A percentile compares a stretch with the other conserved stretches of the same genome.
phyloP scores from a whole-genome alignment of 2,888 invertebrate species.

The Ametastegia equiseti region DNA sequence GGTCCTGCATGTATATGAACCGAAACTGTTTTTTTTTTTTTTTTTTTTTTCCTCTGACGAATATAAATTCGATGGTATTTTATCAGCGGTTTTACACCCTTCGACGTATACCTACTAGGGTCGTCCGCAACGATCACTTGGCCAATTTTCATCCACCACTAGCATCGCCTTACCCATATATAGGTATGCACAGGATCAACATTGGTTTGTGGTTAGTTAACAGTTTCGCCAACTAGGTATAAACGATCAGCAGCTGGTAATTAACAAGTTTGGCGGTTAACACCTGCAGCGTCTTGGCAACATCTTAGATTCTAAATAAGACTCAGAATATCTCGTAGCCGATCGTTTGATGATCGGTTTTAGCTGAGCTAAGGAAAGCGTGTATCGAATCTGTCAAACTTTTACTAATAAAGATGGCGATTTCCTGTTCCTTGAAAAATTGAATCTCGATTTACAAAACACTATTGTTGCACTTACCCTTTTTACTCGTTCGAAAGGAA shows the following conservation, averaged over 20 bases:
- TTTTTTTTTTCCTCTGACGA: not conserved
- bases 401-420: not conserved
- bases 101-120: too few species aligned
- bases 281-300: not conserved
- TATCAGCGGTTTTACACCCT: too few species aligned
- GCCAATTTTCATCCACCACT: not conserved
- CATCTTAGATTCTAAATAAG: not conserved
- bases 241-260: not conserved
- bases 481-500: slow-evolving; percentile 94
- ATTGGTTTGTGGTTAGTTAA: not conserved
- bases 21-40: not conserved
- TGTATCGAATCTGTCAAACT: not conserved
- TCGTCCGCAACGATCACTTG: too few species aligned
- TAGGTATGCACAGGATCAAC: not conserved
- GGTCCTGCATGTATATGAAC: not conserved
- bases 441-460: too few species aligned
- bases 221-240: not conserved
- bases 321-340: too few species aligned
- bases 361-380: not conserved
- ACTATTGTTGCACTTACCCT: slow-evolving; percentile 80
- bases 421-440: not conserved
- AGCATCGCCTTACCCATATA: not conserved
- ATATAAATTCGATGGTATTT: too few species aligned
- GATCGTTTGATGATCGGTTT: not conserved
- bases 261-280: slow-evolving; percentile 7